Base-by-base conservation (phyloP, 2,888 invertebrate species). In the Sceliomorpha sp. region DNA sequence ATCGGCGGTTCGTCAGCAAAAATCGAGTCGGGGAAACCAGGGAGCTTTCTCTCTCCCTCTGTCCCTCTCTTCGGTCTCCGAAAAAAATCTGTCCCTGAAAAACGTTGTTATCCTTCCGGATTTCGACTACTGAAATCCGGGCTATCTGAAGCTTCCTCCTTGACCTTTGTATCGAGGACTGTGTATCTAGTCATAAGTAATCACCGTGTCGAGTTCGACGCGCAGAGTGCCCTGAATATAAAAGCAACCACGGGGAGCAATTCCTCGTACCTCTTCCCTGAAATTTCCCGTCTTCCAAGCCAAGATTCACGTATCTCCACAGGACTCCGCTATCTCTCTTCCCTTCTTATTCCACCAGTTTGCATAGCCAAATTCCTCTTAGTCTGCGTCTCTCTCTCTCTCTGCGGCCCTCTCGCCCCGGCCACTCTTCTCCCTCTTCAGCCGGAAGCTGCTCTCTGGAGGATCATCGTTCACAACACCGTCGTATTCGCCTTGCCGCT, bases 401-500 rank as follows among this genome's bases (percentile, higher is more conserved):
- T 48, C 47, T 26, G 24, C 20, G 29, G 17, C 24, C 29, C 13
- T 45, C 62, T 51, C 42, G 14, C 55, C 24, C 44, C n/a, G 5
- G 13, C 45, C 34, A 13, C 29, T 29, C 44, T 15, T 10, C 63
- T 56, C 40, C 51, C 48, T 53, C 44, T 39, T 51, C 62, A 47
- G 31, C 53, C 47, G 47, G 48, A 55, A 59, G 70, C 55, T 60
- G 55, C 63, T 71, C 70, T 62, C 71, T 64, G 51, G 72, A 69
- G 72, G 69, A 69, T 72, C 72, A 70, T 72, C 72, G 69, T 72
- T 69, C 72, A 66, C 72, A 66, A 59, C 69, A 62, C 55, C 44
- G 48, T 60, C 58, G 59, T 47, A 48, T 36, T 60, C 31, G 59
- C 67, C 56, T 60, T 50, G 13, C 64, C 12, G 37, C 39, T 51